A percentile compares a stretch with the other conserved stretches of the same genome.
These are phyloP conservation scores for Synergus umbraculus DNA, from an alignment of 2,888 invertebrate species.

Conservation along the genomic window DNA sequence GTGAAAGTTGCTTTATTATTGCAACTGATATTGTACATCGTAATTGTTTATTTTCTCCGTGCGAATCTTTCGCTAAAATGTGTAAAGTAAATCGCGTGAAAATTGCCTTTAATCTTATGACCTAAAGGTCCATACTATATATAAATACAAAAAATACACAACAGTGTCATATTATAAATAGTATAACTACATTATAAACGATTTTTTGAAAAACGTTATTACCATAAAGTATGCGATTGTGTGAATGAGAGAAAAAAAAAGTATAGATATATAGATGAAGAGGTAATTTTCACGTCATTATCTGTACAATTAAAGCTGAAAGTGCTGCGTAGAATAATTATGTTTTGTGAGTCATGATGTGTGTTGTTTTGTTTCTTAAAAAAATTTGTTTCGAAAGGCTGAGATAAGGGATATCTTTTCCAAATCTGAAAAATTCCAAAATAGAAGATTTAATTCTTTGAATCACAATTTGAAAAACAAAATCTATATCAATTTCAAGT, in stretches of 20 bases:
- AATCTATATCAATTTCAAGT: not conserved
- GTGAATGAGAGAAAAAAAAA: slow-evolving; percentile 42
- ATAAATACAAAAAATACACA: slow-evolving; percentile 41
- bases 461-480: not conserved
- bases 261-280: slow-evolving; percentile 44
- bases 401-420: slow-evolving; percentile 13
- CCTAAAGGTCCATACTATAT: slow-evolving; percentile 62
- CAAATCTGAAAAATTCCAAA: not conserved
- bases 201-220: slow-evolving; percentile 52
- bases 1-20: slow-evolving; percentile 7
- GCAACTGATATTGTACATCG: slow-evolving; percentile 60
- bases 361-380: slow-evolving; percentile 20
- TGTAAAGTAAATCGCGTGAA: slow-evolving; percentile 54
- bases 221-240: slow-evolving; percentile 41
- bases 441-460: not conserved
- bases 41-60: slow-evolving; percentile 49
- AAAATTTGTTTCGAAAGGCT: slow-evolving; percentile 36
- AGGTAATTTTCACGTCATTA: slow-evolving; percentile 38
- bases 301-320: slow-evolving; percentile 20
- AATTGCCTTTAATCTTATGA: slow-evolving; percentile 65
- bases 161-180: slow-evolving; percentile 68
- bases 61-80: slow-evolving; percentile 57
- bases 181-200: slow-evolving; percentile 62
- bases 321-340: not conserved
- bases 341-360: not conserved